A percentile compares a stretch with the other conserved stretches of the same genome.
These are phyloP conservation scores for Okamejei kenojei DNA, from an alignment of 2,797 vertebrate genomes.

Conservation along the genomic window DNA sequence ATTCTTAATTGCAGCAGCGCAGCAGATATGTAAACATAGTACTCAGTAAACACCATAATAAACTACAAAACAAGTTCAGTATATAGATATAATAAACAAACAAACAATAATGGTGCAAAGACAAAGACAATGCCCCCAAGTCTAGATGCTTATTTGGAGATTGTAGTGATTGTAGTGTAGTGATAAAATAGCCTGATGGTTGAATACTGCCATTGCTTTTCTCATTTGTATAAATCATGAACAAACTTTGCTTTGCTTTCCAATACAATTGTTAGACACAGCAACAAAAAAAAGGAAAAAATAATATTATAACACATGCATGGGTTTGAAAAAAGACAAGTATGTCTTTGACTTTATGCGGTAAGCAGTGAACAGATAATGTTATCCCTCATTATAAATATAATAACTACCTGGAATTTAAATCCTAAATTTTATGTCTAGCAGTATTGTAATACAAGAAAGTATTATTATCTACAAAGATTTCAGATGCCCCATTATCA, in stretches of 20 bases:
- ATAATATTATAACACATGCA: background rate
- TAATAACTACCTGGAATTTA: background rate
- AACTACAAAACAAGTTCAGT: too few relatives aligned
- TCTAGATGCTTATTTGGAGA: too few relatives aligned
- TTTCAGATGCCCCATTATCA: background rate
- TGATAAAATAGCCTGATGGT: too few relatives aligned
- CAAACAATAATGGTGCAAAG: too few relatives aligned
- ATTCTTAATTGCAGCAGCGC: too few relatives aligned
- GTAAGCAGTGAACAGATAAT: background rate
- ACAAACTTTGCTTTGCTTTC: background rate
- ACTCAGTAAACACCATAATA: too few relatives aligned
- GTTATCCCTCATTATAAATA: background rate
- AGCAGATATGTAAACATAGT: too few relatives aligned
- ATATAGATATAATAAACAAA: too few relatives aligned
- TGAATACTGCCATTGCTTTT: background rate
- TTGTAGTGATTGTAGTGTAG: too few relatives aligned
- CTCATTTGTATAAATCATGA: background rate
- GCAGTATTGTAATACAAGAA: background rate
- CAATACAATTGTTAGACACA: background rate
- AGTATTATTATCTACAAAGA: background rate
- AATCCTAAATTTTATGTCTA: background rate
- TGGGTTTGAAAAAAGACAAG: background rate
- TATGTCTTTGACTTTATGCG: background rate
- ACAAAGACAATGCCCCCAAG: too few relatives aligned
- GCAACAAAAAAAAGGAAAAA: background rate